A percentile compares a stretch with the other conserved stretches of the same genome.
These are phyloP conservation scores for Cinclus cinclus DNA, from an alignment of 2,113 vertebrate genomes.

Conservation along the genomic window DNA sequence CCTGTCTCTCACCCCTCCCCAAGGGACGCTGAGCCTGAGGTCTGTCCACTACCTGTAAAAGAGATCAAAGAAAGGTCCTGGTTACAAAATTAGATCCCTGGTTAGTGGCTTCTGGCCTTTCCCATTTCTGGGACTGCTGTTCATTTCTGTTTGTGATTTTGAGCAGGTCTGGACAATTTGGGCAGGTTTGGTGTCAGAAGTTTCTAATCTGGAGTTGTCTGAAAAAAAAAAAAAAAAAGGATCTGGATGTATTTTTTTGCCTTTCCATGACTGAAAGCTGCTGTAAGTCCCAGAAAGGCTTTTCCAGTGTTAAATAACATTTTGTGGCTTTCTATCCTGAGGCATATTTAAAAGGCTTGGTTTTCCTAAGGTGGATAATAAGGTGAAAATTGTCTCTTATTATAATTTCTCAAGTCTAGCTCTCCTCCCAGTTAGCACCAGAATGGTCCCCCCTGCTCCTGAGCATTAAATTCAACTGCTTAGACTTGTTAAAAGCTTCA, in stretches of 20 bases:
- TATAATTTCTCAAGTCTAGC: background rate
- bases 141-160: background rate
- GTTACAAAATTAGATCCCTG: background rate
- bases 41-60: background rate
- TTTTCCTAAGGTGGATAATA: conserved; percentile 4
- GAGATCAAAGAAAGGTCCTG: background rate
- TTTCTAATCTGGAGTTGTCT: background rate
- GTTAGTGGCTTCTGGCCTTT: background rate
- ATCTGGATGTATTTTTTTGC: background rate
- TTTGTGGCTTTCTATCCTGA: background rate
- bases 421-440: background rate
- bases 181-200: background rate
- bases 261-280: background rate
- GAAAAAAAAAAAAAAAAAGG: background rate
- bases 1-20: background rate
- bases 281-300: background rate
- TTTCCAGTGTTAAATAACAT: background rate
- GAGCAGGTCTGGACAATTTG: background rate
- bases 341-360: background rate
- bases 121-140: background rate
- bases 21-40: background rate
- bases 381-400: background rate
- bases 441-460: background rate
- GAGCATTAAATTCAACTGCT: background rate
- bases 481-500: background rate